Base-by-base conservation (phyloP, 1,140 invertebrate genomes). In the Euura saliciscinereae region DNA sequence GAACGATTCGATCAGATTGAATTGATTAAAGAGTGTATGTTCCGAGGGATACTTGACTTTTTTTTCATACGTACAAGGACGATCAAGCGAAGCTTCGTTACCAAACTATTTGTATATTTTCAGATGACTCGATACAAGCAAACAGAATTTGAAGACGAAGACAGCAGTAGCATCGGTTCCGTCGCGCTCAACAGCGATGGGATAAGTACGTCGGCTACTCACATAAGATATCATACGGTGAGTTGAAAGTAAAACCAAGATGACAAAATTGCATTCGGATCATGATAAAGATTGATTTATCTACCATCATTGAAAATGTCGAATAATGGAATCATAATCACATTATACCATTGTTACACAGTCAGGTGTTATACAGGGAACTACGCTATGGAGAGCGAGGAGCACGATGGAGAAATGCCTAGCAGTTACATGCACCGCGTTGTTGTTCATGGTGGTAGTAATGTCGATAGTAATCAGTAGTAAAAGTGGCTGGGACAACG, bases 121-220 rank as follows among this genome's bases (percentile, higher is more conserved):
- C 89, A 95, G 94, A 95, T 95, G 94, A 94, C 94, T 74, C 91
- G 93, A 73, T 95, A 96, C 79, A 95, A 95, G 85, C 94, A 95
- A 80, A 93, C 94, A 45, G 94, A 94, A 82, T 94, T 95, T 78
- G 93, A 93, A 79, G 93, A 95, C 83, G 94, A 95, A 78, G 94
- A 95, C 81, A 91, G 90, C n/a, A 93, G 92, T 79, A 95, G 93
- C 79, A 91, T 95, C 75, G 94, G 94, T 68, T 95, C 94, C 28
- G 93, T 95, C 8, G 94, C 94, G 75, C 88, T 95, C 65, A 87
- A 87, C 64, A 87, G 88, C 78, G 82, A 83, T 80, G 89, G 89
- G 44, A 92, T 94, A 11, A 91, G 92, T 64, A 91, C 91, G 2
- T 94, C 93, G 4, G 92, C 93, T 7, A 95, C 94, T 46, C 94